Base-by-base conservation (phyloP, 2,113 vertebrate genomes). In the Ophiodon elongatus region DNA sequence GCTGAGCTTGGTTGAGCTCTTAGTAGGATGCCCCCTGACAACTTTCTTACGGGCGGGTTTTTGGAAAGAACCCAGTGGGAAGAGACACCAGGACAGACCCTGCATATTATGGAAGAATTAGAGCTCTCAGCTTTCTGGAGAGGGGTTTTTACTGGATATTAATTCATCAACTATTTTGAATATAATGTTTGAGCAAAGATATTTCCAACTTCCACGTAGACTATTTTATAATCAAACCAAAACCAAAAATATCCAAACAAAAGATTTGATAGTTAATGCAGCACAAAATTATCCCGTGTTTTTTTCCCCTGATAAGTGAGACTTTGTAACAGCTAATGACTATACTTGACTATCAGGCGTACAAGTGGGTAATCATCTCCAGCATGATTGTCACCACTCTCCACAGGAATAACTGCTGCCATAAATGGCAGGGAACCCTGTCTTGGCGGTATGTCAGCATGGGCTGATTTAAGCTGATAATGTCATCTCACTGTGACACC, bases 361-460 rank as follows among this genome's bases (percentile, higher is more conserved):
- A 57, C 25, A 59, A 80, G 84, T 76, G 82, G 79, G 76, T 90
- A 87, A 87, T 87, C 88, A 90, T 71, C 90, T 80, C 77, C 80
- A 79, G 82, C 79, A 84, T 91, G 89, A 88, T 84, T 92, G 85
- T 85, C 64, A 68, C 73, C 67, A 71, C 65, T 89, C 86, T 80
- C 71, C 73, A 90, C 80, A 87, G 85, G 90, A 92, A 92, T 92
- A 69, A 92, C 80, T 86, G 77, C 83, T 72, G 67, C 81, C 84
- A 91, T 91, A 90, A 94, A 94, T 91, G 90, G 75, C 69, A 56
- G 67, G 69, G 62, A 76, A 65, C 43, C 56, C 72, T 78, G 69
- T 66, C 29, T 35, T 66, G 27, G 68, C 50, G 43, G 63, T 66
- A 52, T 80, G 82, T 74, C 52, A 27, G 59, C 76, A 74, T 74